Evolutionary conservation across 2,797 vertebrate species (phyloP).

Genomic region (Muraenolepis orangiensis): DNA sequence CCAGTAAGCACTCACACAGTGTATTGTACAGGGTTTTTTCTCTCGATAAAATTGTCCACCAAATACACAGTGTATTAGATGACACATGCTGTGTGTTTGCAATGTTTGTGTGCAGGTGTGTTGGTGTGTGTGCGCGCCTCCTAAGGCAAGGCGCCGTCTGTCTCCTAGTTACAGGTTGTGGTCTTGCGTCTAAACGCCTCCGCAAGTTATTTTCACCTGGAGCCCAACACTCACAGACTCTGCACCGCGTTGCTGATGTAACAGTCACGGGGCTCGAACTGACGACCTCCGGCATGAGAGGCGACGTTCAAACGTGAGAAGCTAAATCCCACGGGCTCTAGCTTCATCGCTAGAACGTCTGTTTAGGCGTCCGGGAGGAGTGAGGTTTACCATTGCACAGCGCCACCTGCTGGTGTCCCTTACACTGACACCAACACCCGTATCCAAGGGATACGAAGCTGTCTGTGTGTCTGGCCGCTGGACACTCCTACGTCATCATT

Average conservation of each 20-base stretch:
- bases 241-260: neutral
- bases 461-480: neutral
- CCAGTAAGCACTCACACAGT: neutral
- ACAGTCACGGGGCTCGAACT: no score
- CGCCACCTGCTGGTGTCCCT: no score
- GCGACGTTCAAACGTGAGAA: no score
- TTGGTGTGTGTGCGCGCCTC: neutral
- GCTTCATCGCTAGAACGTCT: no score
- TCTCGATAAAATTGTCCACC: no score
- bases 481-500: neutral
- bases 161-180: neutral
- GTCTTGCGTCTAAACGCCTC: neutral
- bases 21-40: neutral
- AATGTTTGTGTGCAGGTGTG: neutral
- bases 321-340: no score
- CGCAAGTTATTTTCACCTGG: neutral
- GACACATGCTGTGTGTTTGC: neutral
- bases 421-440: no score
- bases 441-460: neutral
- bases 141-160: neutral
- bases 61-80: neutral
- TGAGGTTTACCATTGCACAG: no score
- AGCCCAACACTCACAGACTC: neutral
- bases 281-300: no score
- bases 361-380: no score